phyloP scores from a whole-genome alignment of 2,888 invertebrate species.

The Hyposoter dolosus region DNA sequence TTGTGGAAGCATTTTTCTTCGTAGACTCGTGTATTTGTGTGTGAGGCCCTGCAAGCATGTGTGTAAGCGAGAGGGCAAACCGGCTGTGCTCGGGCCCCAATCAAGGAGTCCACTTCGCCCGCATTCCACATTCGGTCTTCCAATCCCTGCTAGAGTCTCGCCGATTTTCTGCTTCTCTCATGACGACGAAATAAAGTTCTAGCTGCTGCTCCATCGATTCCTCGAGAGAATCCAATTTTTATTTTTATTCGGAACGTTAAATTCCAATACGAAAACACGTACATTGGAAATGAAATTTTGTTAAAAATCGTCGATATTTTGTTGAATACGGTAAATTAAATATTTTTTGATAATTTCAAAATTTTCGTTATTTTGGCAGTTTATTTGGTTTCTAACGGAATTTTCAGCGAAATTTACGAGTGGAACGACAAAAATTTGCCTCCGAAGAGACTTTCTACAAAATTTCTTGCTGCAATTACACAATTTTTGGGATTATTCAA shows the following conservation, averaged over 20 bases:
- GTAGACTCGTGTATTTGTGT: constrained; percentile 20
- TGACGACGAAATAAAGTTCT: constrained; percentile 25
- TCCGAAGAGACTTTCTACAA: too few species aligned
- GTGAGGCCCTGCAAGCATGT: constrained; percentile 24
- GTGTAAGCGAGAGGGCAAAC: constrained; percentile 74
- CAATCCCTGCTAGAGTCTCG: constrained; percentile 76
- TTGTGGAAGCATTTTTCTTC: constrained; percentile 58
- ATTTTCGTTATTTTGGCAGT: too few species aligned
- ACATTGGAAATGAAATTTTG: too few species aligned
- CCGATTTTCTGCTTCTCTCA: constrained; percentile 58
- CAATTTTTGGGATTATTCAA: too few species aligned
- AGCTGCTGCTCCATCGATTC: constrained; percentile 36
- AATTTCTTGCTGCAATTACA: too few species aligned
- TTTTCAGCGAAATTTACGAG: too few species aligned
- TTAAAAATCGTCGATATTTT: too few species aligned
- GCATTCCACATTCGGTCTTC: constrained; percentile 81
- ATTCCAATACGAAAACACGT: neutral
- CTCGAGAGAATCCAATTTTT: neutral
- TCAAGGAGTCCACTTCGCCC: constrained; percentile 81
- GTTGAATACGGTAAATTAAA: too few species aligned
- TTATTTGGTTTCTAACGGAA: too few species aligned
- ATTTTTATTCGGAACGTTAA: neutral
- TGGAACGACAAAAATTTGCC: too few species aligned
- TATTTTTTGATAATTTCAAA: too few species aligned
- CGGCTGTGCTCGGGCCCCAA: constrained; percentile 79